These are phyloP conservation scores for Tetropium fuscum DNA, from an alignment of 2,888 invertebrate genomes.

Conservation along the genomic window DNA sequence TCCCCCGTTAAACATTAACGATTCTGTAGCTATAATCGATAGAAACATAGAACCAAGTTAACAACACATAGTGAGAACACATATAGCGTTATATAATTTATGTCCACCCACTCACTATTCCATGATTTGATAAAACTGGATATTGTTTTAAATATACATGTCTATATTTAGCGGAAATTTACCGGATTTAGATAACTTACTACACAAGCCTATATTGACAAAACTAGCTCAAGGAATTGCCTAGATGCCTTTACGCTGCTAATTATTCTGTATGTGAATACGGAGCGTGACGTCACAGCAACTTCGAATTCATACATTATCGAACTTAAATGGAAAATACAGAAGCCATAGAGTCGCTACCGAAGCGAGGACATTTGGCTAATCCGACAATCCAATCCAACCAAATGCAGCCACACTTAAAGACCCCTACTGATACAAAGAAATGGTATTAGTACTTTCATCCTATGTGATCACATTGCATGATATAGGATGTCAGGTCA, in stretches of 20 bases:
- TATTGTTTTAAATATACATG: slow-evolving; percentile 14
- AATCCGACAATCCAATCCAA: slow-evolving; percentile 38
- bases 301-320: slow-evolving; percentile 14
- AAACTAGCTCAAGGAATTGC: slow-evolving; percentile 45
- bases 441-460: no score
- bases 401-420: slow-evolving; percentile 18
- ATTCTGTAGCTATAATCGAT: no score
- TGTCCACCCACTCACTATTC: not conserved
- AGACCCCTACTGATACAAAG: no score
- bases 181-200: slow-evolving; percentile 17
- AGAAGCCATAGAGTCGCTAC: slow-evolving; percentile 48
- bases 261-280: slow-evolving; percentile 52
- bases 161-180: slow-evolving; percentile 14
- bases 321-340: slow-evolving; percentile 18
- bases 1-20: no score
- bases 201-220: slow-evolving; percentile 47
- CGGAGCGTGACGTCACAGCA: slow-evolving; percentile 37
- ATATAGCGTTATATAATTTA: slow-evolving; percentile 6
- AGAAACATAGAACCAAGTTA: no score
- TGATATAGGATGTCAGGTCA: no score
- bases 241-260: slow-evolving; percentile 33
- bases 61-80: not conserved
- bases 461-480: no score
- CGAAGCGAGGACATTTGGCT: slow-evolving; percentile 34
- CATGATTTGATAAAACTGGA: slow-evolving; percentile 17